phyloP scores from a whole-genome alignment of 1,140 invertebrate genomes.

The Andricus grossulariae region DNA sequence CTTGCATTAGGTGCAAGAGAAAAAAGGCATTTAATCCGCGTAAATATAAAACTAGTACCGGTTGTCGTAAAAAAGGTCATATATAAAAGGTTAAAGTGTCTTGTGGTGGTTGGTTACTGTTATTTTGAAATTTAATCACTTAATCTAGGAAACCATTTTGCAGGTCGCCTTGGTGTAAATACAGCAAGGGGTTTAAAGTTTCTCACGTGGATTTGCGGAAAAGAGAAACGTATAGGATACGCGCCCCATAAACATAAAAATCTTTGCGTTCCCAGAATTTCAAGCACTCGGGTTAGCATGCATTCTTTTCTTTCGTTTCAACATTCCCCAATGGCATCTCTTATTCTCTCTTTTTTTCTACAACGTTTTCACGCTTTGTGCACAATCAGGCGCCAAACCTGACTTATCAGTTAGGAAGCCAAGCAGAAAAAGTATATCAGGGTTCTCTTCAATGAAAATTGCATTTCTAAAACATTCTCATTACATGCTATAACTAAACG shows the following conservation, averaged over 20 bases:
- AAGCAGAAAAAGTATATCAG: background rate
- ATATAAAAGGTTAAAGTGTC: constrained; percentile 21
- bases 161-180: constrained; percentile 5
- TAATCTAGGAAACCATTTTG: constrained; percentile 23
- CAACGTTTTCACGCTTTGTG: constrained; percentile 21
- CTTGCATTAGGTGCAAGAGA: background rate
- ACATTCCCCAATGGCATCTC: background rate
- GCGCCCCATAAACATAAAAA: constrained; percentile 24
- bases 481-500: no score
- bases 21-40: background rate
- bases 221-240: constrained; percentile 9
- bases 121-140: constrained; percentile 22
- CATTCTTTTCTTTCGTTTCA: background rate
- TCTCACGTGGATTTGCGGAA: constrained; percentile 16
- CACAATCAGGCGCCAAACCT: constrained; percentile 14
- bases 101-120: constrained; percentile 15
- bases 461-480: no score
- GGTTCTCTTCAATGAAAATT: background rate
- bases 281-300: constrained; percentile 4
- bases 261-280: constrained; percentile 1
- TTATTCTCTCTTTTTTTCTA: background rate
- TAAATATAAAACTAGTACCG: no score
- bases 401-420: constrained; percentile 1
- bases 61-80: constrained; percentile 22
- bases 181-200: background rate